Evolutionary conservation across 2,797 vertebrate species (phyloP).

Genomic region (Scomberomorus guttatus): DNA sequence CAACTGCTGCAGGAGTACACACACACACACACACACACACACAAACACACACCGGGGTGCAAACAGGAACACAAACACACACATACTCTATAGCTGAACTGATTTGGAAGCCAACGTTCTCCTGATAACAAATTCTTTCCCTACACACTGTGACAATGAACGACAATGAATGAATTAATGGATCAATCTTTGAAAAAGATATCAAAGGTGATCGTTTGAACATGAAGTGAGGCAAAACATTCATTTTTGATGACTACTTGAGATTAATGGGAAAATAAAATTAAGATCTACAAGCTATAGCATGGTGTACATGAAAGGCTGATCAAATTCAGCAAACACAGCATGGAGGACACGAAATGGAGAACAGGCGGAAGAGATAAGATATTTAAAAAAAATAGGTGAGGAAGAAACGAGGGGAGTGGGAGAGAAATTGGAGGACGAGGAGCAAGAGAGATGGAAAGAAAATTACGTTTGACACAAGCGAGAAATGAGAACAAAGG

Average conservation of each 20-base stretch:
- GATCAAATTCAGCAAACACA: constrained; percentile 40
- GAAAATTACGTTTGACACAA: constrained; percentile 74
- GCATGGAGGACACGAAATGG: constrained; percentile 50
- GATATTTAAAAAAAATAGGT: constrained; percentile 49
- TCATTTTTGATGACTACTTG: constrained; percentile 43
- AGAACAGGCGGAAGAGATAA: constrained; percentile 54
- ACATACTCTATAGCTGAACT: not conserved
- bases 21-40: constrained; percentile 40
- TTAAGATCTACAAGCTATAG: constrained; percentile 25
- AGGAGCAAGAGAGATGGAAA: constrained; percentile 65
- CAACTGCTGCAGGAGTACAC: constrained; percentile 34
- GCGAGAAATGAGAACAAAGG: constrained; percentile 66
- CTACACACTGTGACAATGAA: not conserved
- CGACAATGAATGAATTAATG: constrained; percentile 40
- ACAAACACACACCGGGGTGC: constrained; percentile 21
- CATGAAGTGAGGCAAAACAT: constrained; percentile 27
- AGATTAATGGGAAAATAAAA: constrained; percentile 50
- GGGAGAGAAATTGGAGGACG: constrained; percentile 46
- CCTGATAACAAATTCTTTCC: constrained; percentile 17
- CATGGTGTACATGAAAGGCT: constrained; percentile 37
- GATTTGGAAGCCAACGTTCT: constrained; percentile 21
- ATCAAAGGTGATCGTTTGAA: constrained; percentile 55
- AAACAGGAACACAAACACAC: constrained; percentile 2
- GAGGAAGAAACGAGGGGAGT: constrained; percentile 46
- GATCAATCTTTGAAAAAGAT: constrained; percentile 45